A percentile compares a stretch with the other conserved stretches of the same genome.
Conservation (phyloP, 2,888 invertebrate genomes). For the Harpalus rufipes region DNA sequence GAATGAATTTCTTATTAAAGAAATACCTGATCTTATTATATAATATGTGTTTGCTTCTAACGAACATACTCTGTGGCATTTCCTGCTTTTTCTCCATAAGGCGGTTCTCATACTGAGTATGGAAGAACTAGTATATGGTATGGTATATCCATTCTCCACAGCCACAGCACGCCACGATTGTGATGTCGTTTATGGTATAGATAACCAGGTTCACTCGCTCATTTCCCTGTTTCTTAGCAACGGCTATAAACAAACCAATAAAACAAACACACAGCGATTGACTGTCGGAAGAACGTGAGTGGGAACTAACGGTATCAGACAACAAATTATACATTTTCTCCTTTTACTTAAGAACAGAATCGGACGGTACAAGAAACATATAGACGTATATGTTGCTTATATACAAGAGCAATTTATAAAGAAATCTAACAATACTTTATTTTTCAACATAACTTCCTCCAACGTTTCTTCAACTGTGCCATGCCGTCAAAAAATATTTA, state of each 20-base stretch:
- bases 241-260: constrained; percentile 49
- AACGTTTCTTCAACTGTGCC: no score
- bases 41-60: no score
- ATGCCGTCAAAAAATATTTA: no score
- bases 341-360: not conserved
- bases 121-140: not conserved
- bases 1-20: no score
- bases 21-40: no score
- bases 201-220: constrained; percentile 37
- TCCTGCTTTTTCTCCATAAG: not conserved
- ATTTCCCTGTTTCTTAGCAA: constrained; percentile 43
- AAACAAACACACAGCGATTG: constrained; percentile 33
- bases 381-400: not conserved
- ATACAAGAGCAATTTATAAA: no score
- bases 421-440: no score
- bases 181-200: constrained; percentile 33
- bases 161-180: not conserved
- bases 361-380: not conserved
- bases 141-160: not conserved
- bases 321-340: not conserved
- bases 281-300: constrained; percentile 34
- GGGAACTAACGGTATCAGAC: not conserved
- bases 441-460: no score
- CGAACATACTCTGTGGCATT: not conserved
- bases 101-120: not conserved